Conservation (phyloP, 2,113 vertebrate genomes). For the Psilopogon haemacephalus region DNA sequence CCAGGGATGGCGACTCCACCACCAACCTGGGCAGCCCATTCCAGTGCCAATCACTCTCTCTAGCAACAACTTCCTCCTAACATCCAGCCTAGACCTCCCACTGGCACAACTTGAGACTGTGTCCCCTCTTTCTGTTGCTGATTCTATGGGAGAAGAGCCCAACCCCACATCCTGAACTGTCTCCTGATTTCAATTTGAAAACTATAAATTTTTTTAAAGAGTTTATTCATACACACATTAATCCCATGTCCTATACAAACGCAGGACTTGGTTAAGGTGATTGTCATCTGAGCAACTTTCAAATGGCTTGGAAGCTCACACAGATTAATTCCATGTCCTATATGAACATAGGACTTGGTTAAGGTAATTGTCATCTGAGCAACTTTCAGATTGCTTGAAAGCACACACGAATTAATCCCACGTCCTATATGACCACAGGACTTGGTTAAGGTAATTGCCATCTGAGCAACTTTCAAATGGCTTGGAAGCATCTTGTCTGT, state of each 20-base stretch:
- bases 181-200: background rate
- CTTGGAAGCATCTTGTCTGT: background rate
- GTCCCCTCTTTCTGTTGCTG: too few species aligned
- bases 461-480: background rate
- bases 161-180: background rate
- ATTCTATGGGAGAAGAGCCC: too few species aligned
- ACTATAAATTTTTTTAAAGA: background rate
- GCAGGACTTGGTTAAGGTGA: background rate
- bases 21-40: too few species aligned
- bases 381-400: slow-evolving; percentile 2
- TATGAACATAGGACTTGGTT: background rate
- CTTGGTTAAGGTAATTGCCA: background rate
- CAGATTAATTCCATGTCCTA: background rate
- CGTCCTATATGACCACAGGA: background rate
- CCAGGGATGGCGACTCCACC: too few species aligned
- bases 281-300: background rate
- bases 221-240: background rate
- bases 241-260: background rate
- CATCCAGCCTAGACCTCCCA: too few species aligned
- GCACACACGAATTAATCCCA: background rate
- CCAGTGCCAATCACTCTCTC: too few species aligned
- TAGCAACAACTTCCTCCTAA: too few species aligned
- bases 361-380: background rate
- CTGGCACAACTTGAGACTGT: too few species aligned
- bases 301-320: background rate